Evolutionary conservation across 2,113 vertebrate genomes (phyloP).

Genomic region (Apus apus): DNA sequence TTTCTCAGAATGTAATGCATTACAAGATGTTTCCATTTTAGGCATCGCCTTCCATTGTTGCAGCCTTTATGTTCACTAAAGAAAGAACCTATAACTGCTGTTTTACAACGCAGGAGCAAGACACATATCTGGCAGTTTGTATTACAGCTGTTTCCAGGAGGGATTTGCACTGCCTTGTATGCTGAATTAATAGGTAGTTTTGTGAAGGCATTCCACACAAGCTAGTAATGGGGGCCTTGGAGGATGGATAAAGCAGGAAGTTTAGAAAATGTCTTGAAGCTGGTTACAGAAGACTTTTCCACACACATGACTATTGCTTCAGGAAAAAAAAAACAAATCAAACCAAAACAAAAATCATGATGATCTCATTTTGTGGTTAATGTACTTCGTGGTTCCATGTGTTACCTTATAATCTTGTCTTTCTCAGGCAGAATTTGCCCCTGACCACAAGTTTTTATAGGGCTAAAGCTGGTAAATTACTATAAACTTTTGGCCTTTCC

Average conservation of each 20-base stretch:
- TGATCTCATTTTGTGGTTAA: neutral
- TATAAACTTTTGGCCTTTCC: neutral
- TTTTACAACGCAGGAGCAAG: neutral
- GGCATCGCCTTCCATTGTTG: neutral
- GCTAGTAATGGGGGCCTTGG: too few species aligned
- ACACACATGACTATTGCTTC: neutral
- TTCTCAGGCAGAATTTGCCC: neutral
- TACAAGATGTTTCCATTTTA: neutral
- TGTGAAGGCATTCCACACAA: neutral
- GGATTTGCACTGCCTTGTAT: neutral
- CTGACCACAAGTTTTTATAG: neutral
- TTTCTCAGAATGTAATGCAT: neutral
- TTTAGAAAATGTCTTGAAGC: neutral
- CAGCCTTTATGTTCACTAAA: neutral
- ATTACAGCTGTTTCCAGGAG: neutral
- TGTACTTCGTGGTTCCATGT: fast-evolving
- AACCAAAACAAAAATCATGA: neutral
- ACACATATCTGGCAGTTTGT: neutral
- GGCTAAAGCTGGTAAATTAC: neutral
- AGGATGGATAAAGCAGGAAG: neutral
- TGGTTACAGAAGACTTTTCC: neutral
- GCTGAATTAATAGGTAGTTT: neutral
- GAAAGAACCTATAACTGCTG: neutral
- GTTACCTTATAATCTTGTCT: neutral
- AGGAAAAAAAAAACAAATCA: too few species aligned